Base-by-base conservation (phyloP, 2,888 invertebrate species). In the Matsumyia berberina region DNA sequence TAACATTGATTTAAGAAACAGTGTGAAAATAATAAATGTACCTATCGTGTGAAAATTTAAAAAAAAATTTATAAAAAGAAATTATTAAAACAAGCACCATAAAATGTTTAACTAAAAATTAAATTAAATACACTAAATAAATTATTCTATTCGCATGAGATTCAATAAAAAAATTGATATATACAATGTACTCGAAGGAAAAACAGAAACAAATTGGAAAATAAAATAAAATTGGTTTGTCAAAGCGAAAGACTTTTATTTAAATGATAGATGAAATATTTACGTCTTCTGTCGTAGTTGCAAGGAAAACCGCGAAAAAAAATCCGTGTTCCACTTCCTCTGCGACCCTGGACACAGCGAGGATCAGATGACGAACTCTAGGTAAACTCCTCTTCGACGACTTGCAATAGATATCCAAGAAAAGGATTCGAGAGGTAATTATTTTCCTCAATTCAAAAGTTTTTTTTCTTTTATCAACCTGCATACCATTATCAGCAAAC, bases 81-180 rank as follows among this genome's bases (percentile, higher is more conserved):
- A 49, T 33, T 55, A 37, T 46, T 58, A 58, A 70, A 58, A 15
- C 19, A 51, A 39, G 72, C 72, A 72, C 70, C 15, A n/a, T 24
- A 70, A 70, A 37, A 58, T 70, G 46, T 70, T 70, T 8, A 29
- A 70, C 9, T 72, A 60, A 72, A 51, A 49, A 37, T 19, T n/a
- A 31, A 11, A 53, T 31, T 42, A 33, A 67, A 42, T 2, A 58
- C 57, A 70, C 58, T 51, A 72, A 58, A 72, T 53, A 31, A 49
- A 60, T 39, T 60, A 31, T n/a, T 60, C 39, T 46, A 58, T 29
- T 37, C 8, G 19, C 72, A 49, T 51, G 39, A 17, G 44, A 57
- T 46, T 46, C 19, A 33, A 69, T 12, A 24, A 6, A 8, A 35
- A 17, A 46, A 70, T 70, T 70, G 57, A 24, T 35, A 62, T 19